A percentile compares a stretch with the other conserved stretches of the same genome.
Conservation (phyloP, 2,888 invertebrate species). For the Agrilus cyanescens region DNA sequence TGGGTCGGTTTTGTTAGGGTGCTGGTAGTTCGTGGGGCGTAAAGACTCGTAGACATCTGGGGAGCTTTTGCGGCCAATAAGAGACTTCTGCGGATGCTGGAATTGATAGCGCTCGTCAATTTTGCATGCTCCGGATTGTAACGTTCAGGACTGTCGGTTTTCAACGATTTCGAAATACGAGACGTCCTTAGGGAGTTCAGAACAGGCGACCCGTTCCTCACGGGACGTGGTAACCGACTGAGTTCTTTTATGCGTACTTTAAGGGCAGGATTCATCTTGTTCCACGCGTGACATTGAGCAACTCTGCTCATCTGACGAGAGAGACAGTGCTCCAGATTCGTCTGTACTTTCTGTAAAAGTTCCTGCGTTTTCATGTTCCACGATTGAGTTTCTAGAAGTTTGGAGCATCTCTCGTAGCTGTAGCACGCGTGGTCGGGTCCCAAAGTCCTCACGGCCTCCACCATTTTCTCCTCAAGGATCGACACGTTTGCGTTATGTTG, state of each 20-base stretch:
- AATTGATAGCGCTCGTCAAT: conserved; percentile 19
- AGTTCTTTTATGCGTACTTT: conserved; percentile 53
- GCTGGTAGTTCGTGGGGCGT: conserved; percentile 34
- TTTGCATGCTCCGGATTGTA: conserved; percentile 11
- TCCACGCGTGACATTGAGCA: conserved; percentile 14
- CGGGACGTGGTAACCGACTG: conserved; percentile 25
- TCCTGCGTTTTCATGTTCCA: conserved; percentile 29
- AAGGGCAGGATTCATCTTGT: conserved; percentile 23
- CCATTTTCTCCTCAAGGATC: conserved; percentile 66
- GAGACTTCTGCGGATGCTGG: conserved; percentile 40
- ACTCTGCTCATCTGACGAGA: conserved; percentile 45
- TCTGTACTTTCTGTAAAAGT: conserved; percentile 48
- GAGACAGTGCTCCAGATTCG: conserved; percentile 58
- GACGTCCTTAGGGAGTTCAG: conserved; percentile 10
- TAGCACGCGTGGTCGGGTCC: conserved; percentile 74
- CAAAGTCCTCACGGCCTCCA: conserved; percentile 65
- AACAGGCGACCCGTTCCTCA: neutral
- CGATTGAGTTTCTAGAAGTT: conserved; percentile 26
- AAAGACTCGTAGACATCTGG: conserved; percentile 40
- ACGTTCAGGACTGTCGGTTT: conserved; percentile 8
- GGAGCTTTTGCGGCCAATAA: conserved; percentile 42
- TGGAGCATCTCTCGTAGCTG: conserved; percentile 49
- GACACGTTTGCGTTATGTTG: conserved; percentile 64
- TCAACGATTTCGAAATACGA: conserved; percentile 3
- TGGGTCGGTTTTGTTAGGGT: conserved; percentile 45